Evolutionary conservation across 2,888 invertebrate species (phyloP), one percentile per base, ranked within the genome.

Genomic region (Chesias legatella): DNA sequence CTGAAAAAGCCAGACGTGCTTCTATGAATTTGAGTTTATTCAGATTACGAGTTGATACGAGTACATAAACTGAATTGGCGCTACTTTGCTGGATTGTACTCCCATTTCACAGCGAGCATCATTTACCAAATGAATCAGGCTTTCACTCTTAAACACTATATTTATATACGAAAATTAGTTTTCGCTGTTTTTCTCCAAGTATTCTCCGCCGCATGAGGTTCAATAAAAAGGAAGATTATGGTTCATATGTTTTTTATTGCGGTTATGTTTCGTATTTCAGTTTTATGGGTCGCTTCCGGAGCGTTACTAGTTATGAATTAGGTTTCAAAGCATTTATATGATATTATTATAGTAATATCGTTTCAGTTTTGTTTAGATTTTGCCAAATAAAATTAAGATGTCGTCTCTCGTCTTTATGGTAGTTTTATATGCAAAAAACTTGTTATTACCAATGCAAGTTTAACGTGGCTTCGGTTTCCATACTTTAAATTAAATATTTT

Each of bases 171-270:
- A n/a, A n/a, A n/a, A n/a, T 51, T 49, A 48, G 43, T 42, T 24
- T 36, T 40, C 33, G 30, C 34, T 39, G 47, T 46, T 45, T 43
- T 39, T 33, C 36, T 11, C 10, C 26, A 33, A 51, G 37, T 41
- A 50, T 53, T 51, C 42, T 49, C 53, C 46, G 34, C 39, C 48
- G 45, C 44, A 48, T 26, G 34, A 47, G 39, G 39, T 51, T 47
- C 58, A 60, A 65, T 60, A 64, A 64, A 67, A 67, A 56, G 45
- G 52, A 56, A 55, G 55, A 64, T 67, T 64, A 67, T 50, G 58
- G 58, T 54, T 58, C 56, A 60, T 62, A 63, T 64, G 63, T 56
- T 66, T 69, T 70, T 73, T 70, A 71, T 67, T 47, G 65, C 61
- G 54, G 60, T 59, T 67, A 63, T 67, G 54, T 60, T 50, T 63